A percentile compares a stretch with the other conserved stretches of the same genome.
phyloP scores from a whole-genome alignment of 1,140 invertebrate species.

The Bombyx mandarina region DNA sequence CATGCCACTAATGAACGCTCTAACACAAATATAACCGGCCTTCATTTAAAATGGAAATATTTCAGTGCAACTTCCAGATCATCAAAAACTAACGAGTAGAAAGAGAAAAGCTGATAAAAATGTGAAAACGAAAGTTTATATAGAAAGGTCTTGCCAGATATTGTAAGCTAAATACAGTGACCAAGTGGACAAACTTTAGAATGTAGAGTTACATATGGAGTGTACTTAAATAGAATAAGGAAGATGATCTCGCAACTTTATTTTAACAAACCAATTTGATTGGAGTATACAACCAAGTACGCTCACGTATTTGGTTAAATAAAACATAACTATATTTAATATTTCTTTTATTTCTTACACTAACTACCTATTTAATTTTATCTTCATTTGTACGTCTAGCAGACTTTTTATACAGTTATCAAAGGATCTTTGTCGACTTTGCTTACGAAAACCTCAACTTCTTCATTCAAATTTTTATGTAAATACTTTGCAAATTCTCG shows the following conservation, averaged over 20 bases:
- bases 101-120: slow-evolving; percentile 28
- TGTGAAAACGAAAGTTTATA: slow-evolving; percentile 31
- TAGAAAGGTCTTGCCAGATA: slow-evolving; percentile 54
- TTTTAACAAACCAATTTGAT: too few relatives aligned
- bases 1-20: slow-evolving; percentile 42
- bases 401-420: slow-evolving; percentile 57
- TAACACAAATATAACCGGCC: slow-evolving; percentile 33
- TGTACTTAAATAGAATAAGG: slow-evolving; percentile 19
- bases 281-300: too few relatives aligned
- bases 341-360: slow-evolving; percentile 8
- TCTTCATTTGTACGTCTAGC: slow-evolving; percentile 7
- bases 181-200: too few relatives aligned
- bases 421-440: slow-evolving; percentile 81
- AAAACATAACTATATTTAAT: slow-evolving; percentile 2
- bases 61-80: slow-evolving; percentile 55
- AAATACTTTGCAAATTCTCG: slow-evolving; percentile 72
- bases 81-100: slow-evolving; percentile 28
- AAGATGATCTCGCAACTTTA: slow-evolving; percentile 29
- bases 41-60: slow-evolving; percentile 43
- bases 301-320: neutral
- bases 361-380: slow-evolving; percentile 10
- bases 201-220: neutral
- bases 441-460: slow-evolving; percentile 80
- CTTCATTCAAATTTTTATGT: slow-evolving; percentile 61
- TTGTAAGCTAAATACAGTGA: slow-evolving; percentile 24